phyloP scores from a whole-genome alignment of 2,797 vertebrate species.

The Sebastes wilsoni region DNA sequence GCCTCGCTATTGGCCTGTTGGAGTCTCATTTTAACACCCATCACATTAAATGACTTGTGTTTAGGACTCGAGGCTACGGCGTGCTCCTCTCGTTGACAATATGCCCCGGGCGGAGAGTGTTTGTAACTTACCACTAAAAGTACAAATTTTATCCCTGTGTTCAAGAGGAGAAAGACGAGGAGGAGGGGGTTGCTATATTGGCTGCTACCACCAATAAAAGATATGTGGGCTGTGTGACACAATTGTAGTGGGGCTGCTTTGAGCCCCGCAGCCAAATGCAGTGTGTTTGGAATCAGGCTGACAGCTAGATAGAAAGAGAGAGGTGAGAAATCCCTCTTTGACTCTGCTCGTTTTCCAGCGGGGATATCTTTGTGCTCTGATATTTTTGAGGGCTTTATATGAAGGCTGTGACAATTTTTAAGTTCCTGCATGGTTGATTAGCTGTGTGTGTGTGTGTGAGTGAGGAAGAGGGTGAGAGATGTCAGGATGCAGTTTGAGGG shows the following conservation, averaged over 20 bases:
- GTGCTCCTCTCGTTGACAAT: slow-evolving; percentile 55
- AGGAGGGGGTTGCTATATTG: slow-evolving; percentile 39
- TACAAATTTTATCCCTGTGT: slow-evolving; percentile 62
- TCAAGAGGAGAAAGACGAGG: slow-evolving; percentile 36
- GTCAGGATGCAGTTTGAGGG: slow-evolving; percentile 72
- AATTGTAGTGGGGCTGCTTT: slow-evolving; percentile 62
- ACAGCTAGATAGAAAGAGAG: slow-evolving; percentile 53
- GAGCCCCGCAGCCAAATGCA: slow-evolving; percentile 65
- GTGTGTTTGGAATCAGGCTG: slow-evolving; percentile 61
- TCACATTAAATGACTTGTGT: slow-evolving; percentile 65
- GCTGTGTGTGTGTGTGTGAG: slow-evolving; percentile 23
- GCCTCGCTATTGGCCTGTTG: slow-evolving; percentile 60
- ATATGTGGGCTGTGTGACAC: slow-evolving; percentile 64
- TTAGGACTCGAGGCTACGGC: slow-evolving; percentile 55
- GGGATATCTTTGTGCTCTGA: slow-evolving; percentile 40
- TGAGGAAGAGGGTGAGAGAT: slow-evolving; percentile 59
- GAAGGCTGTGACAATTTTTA: slow-evolving; percentile 54
- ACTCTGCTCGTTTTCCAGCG: slow-evolving; percentile 48
- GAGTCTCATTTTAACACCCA: slow-evolving; percentile 64
- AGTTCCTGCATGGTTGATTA: slow-evolving; percentile 56
- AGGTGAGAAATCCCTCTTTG: slow-evolving; percentile 65
- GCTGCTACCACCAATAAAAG: slow-evolving; percentile 67
- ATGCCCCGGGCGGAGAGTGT: slow-evolving; percentile 60
- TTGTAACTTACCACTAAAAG: slow-evolving; percentile 67
- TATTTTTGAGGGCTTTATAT: slow-evolving; percentile 41